These are phyloP conservation scores for Mamestra brassicae DNA, from an alignment of 2,888 invertebrate genomes.

Conservation along the genomic window DNA sequence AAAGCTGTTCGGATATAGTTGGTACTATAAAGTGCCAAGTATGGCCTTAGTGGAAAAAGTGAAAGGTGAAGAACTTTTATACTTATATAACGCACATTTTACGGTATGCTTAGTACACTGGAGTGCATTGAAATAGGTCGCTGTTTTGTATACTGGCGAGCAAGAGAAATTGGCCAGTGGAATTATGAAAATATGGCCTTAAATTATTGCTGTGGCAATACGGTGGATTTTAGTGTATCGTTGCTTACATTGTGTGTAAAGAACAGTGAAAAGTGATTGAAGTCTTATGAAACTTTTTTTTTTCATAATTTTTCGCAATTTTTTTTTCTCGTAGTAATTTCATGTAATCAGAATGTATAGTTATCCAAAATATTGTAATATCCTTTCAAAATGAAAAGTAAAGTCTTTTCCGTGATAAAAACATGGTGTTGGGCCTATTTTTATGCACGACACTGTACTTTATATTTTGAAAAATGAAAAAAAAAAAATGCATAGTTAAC, in stretches of 20 bases:
- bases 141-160: conserved; percentile 13
- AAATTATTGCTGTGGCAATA: conserved; percentile 26
- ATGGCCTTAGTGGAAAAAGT: conserved; percentile 6
- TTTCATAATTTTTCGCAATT: neutral
- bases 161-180: conserved; percentile 16
- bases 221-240: neutral
- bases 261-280: conserved; percentile 1
- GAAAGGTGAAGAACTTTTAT: conserved; percentile 57
- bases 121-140: conserved; percentile 48
- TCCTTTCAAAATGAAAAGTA: conserved; percentile 19
- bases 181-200: conserved; percentile 36
- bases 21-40: conserved; percentile 10
- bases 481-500: conserved; percentile 38
- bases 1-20: neutral
- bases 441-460: conserved; percentile 43
- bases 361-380: neutral
- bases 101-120: conserved; percentile 48
- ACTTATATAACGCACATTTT: conserved; percentile 59
- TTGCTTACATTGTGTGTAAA: conserved; percentile 7
- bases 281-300: neutral
- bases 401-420: conserved; percentile 45
- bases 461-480: conserved; percentile 13
- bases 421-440: conserved; percentile 32
- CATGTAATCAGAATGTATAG: neutral
- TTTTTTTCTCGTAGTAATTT: neutral